These are phyloP conservation scores for Dinomys branickii DNA, from an alignment of 2,113 vertebrate species.

Conservation along the genomic window DNA sequence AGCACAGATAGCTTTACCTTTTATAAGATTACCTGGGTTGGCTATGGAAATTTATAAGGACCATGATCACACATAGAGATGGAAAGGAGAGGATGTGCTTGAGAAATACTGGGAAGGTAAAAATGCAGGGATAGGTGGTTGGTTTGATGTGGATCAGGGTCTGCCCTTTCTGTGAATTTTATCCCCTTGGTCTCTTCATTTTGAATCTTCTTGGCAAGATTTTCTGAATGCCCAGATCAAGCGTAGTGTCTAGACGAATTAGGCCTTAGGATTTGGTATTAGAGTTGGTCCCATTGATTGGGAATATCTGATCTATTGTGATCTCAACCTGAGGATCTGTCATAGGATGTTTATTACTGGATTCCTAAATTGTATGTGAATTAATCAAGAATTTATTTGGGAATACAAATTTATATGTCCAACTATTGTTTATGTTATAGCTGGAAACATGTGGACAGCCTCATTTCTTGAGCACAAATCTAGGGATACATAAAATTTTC, in stretches of 20 bases:
- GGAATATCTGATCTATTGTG: background rate
- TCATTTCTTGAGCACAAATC: background rate
- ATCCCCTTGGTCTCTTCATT: background rate
- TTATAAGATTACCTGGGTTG: background rate
- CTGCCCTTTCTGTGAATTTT: background rate
- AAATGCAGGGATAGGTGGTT: background rate
- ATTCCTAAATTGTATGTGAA: background rate
- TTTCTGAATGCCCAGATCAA: background rate
- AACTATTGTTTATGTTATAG: background rate
- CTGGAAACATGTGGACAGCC: background rate
- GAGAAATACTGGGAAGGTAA: background rate
- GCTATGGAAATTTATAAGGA: background rate
- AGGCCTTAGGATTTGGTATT: background rate
- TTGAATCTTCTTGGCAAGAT: background rate
- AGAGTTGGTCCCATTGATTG: background rate
- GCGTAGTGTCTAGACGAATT: background rate
- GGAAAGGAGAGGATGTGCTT: background rate
- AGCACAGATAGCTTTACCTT: background rate
- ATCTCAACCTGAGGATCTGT: background rate
- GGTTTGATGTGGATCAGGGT: too few relatives aligned
- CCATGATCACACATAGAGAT: background rate
- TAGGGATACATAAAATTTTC: background rate
- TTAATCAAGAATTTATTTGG: background rate
- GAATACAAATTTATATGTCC: background rate
- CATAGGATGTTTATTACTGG: background rate